Evolutionary conservation across 2,113 vertebrate species (phyloP), one percentile per base, ranked within the genome.

Genomic region (Podiceps cristatus): DNA sequence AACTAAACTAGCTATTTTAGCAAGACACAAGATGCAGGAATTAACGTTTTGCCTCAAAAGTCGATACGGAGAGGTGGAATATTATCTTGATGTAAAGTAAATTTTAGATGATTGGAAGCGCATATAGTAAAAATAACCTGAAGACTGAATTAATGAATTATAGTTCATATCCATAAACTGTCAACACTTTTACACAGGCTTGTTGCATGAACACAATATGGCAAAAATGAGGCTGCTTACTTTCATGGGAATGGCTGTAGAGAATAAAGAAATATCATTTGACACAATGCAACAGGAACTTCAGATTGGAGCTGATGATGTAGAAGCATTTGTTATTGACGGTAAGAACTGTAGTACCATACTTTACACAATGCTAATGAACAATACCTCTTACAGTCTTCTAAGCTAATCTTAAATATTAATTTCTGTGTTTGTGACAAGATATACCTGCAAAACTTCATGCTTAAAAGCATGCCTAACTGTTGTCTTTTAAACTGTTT

Each of bases 191-290:
- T 67, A 42, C 42, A 50, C 92, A 99, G 99, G 99, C 47, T 98
- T 99, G 75, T 98, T 99, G 94, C 99, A 99, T 2, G 99, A 99
- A 96, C 99, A 99, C 96, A 99, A 99, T 95, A 99, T 99, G 99
- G 98, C 99, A 84, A 99, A 99, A 98, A 99, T 99, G 99, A 99
- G 99, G 94, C 98, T 99, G 68, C 99, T 99, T 77, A 99, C 99
- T 29, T 99, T 99, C 96, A 99, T 99, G 99, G 99, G 99, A 93
- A 99, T 99, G 99, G 99, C 99, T 25, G 99, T 99, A 71, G 99
- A 99, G 97, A 99, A 98, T 96, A 99, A 99, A 97, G 99, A 99
- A 97, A 99, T 99, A 94, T 99, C 98, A 18, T 99, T 99, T 94
- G 99, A 99, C 87, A 99, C 99, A 52, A 99, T 99, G 98, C 99